Evolutionary conservation across 2,113 vertebrate genomes (phyloP), one percentile per base, ranked within the genome.

Genomic region (Sprattus sprattus): DNA sequence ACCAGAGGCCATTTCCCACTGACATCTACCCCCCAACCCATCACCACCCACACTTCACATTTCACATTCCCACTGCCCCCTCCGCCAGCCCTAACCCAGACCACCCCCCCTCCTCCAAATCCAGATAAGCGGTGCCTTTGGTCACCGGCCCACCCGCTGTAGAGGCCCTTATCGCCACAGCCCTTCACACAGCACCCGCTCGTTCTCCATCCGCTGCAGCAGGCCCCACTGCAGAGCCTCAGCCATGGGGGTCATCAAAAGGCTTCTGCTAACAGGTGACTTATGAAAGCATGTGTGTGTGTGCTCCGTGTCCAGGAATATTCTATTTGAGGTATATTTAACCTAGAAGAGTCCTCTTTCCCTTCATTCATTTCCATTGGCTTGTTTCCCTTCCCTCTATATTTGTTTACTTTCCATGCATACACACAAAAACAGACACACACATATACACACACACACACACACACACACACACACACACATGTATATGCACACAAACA

Each of bases 1-100:
- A 75, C 83, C 60, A 83, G 85, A 67, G 84, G 86, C 87, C 86
- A 88, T 89, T 85, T 87, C 85, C 67, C 28, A 78, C 44, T n/a
- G 1, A 86, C 87, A 83, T 45, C 32, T n/a, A 83, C 67, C 82
- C 20, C n/a, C 67, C 28, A 8, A 25, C 64, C 8, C 25, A 28
- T 10, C n/a, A 25, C n/a, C 64, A 71, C 22, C 32, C 64, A 71
- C 64, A 71, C 22, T 32, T 39, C 67, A 75, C 28, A 75, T 32
- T 75, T 75, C 67, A 39, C 32, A 75, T 39, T 11, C 25, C 2
- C 28, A 75, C 67, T 16, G 28, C 28, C 67, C 25, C 5, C 11
- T 15, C 10, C 9, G 8, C 28, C 25, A 7, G n/a, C 64, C 25
- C n/a, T 8, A 11, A n/a, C 25, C 81, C 64, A n/a, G n/a, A n/a